These are phyloP conservation scores for Pampus argenteus DNA, from an alignment of 2,797 vertebrate species.

Conservation along the genomic window DNA sequence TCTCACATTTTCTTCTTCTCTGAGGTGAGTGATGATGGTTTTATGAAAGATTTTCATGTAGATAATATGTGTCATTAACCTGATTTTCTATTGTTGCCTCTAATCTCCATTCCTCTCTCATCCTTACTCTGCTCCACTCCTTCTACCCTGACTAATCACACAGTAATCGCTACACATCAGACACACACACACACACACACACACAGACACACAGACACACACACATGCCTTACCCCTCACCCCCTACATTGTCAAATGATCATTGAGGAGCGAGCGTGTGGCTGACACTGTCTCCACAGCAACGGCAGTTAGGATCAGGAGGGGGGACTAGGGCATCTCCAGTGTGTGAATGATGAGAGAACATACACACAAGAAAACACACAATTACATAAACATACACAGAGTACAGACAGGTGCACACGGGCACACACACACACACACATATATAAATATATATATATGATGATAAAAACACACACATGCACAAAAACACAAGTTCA, in stretches of 20 bases:
- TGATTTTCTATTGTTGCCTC: slow-evolving; percentile 65
- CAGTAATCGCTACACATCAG: slow-evolving; percentile 50
- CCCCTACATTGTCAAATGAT: slow-evolving; percentile 87
- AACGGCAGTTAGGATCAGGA: slow-evolving; percentile 88
- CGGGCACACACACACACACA: slow-evolving; percentile 38
- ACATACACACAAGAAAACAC: slow-evolving; percentile 34
- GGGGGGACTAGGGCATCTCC: slow-evolving; percentile 84
- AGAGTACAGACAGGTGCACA: slow-evolving; percentile 50
- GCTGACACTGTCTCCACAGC: slow-evolving; percentile 94
- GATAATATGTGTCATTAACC: slow-evolving; percentile 64
- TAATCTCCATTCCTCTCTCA: slow-evolving; percentile 62
- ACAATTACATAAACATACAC: slow-evolving; percentile 28
- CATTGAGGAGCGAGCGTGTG: slow-evolving; percentile 88
- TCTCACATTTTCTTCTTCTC: slow-evolving; percentile 4
- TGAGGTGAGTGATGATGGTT: slow-evolving; percentile 1
- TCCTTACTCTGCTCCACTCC: slow-evolving; percentile 51
- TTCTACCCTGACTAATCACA: slow-evolving; percentile 72
- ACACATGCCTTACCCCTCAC: slow-evolving; percentile 56
- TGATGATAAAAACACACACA: slow-evolving; percentile 38
- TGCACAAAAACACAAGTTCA: slow-evolving; percentile 24
- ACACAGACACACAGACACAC: slow-evolving; percentile 36
- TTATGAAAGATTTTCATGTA: slow-evolving; percentile 44
- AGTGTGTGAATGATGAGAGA: slow-evolving; percentile 79
- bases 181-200: slow-evolving; percentile 37
- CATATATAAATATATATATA: too few relatives aligned